phyloP scores from a whole-genome alignment of 2,888 invertebrate species.

The Blomia tropicalis region DNA sequence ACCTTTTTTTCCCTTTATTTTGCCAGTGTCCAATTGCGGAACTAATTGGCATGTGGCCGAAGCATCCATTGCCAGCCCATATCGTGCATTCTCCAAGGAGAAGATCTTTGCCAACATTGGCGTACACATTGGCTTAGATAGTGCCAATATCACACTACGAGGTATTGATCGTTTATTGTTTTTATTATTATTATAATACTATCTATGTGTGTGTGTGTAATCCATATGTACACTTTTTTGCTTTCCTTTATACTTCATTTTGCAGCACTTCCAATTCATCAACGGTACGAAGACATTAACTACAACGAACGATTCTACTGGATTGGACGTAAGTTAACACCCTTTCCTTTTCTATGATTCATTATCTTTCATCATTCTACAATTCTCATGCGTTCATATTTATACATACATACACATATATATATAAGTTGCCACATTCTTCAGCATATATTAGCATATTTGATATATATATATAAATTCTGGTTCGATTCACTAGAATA shows the following conservation, averaged over 20 bases:
- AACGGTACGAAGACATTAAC: constrained; percentile 51
- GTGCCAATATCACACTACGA: constrained; percentile 83
- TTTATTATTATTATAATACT: background rate
- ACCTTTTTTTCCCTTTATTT: background rate
- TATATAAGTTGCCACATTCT: too few species aligned
- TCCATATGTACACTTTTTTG: constrained; percentile 18
- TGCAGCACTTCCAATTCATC: constrained; percentile 40
- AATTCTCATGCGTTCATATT: background rate
- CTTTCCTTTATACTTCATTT: constrained; percentile 21
- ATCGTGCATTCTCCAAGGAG: constrained; percentile 75
- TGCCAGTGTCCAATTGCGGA: constrained; percentile 63
- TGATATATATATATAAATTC: too few species aligned
- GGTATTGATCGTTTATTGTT: too few species aligned
- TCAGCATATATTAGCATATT: too few species aligned
- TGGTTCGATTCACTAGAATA: too few species aligned
- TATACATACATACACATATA: background rate
- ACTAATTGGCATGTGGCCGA: constrained; percentile 83
- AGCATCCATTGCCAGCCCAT: constrained; percentile 63
- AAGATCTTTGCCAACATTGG: constrained; percentile 73
- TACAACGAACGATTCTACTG: constrained; percentile 88
- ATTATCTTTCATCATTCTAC: background rate
- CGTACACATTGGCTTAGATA: constrained; percentile 75
- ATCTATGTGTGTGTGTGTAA: too few species aligned
- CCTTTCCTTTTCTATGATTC: background rate
- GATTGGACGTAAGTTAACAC: constrained; percentile 46